A percentile compares a stretch with the other conserved stretches of the same genome.
Evolutionary conservation across 2,113 vertebrate genomes (phyloP).

Genomic region (Prionailurus viverrinus): DNA sequence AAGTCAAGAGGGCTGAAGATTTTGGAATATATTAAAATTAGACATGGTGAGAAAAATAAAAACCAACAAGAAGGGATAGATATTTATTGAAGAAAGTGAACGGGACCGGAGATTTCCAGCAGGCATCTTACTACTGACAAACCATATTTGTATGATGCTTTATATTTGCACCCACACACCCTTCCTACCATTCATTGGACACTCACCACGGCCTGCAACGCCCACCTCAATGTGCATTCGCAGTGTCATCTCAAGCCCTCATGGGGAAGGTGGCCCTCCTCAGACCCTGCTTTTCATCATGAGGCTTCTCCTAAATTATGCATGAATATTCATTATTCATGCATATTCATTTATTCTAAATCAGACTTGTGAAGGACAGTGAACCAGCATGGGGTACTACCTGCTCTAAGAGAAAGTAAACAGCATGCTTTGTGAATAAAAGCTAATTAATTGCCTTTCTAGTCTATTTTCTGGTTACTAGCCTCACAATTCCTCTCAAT

Average conservation of each 20-base stretch:
- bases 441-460: slow-evolving; percentile 45
- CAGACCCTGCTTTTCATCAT: not conserved
- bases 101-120: not conserved
- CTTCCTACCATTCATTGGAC: not conserved
- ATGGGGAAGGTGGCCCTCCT: not conserved
- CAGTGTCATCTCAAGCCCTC: not conserved
- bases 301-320: not conserved
- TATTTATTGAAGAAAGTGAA: not conserved
- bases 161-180: accelerated
- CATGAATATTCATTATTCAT: not conserved
- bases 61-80: not conserved
- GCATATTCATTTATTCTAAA: not conserved
- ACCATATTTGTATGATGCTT: too few relatives aligned
- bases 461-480: slow-evolving; percentile 17
- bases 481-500: not conserved
- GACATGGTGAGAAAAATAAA: not conserved
- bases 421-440: not conserved
- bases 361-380: not conserved
- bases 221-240: not conserved
- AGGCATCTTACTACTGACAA: accelerated
- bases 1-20: not conserved
- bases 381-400: not conserved
- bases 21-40: not conserved
- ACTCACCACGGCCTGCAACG: accelerated
- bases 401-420: not conserved